phyloP scores from a whole-genome alignment of 2,797 vertebrate genomes.

The Odontamblyopus rebecca region DNA sequence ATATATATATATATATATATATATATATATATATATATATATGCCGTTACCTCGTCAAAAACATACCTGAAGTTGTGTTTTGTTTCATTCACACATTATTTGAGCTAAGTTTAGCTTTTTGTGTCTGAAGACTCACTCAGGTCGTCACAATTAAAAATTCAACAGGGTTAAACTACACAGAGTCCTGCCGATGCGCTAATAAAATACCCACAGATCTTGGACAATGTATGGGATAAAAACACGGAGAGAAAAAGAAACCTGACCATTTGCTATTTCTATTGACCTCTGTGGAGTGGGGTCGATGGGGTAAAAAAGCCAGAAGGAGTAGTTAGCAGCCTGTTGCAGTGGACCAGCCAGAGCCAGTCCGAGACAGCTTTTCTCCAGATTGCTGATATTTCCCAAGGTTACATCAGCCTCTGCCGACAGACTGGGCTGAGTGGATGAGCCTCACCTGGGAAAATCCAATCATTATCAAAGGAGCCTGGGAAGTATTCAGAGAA shows the following conservation, averaged over 20 bases:
- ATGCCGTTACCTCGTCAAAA: too few relatives aligned
- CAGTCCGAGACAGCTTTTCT: constrained; percentile 31
- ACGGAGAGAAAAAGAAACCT: not conserved
- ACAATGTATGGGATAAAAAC: not conserved
- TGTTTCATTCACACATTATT: too few relatives aligned
- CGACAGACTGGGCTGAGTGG: constrained; percentile 39
- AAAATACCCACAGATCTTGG: not conserved
- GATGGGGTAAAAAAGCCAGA: not conserved
- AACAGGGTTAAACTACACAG: not conserved
- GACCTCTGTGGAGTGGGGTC: not conserved
- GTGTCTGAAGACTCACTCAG: not conserved
- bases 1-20: too few relatives aligned
- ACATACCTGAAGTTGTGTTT: too few relatives aligned
- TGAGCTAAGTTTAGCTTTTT: too few relatives aligned
- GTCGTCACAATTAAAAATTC: not conserved
- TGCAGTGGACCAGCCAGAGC: constrained; percentile 11
- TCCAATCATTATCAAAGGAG: constrained; percentile 28
- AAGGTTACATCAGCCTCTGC: constrained; percentile 65
- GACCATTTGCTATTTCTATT: not conserved
- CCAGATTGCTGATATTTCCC: constrained; percentile 62
- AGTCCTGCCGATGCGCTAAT: not conserved
- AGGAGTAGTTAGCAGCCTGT: constrained; percentile 39
- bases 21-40: too few relatives aligned
- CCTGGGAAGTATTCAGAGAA: not conserved
- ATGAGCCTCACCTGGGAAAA: constrained; percentile 40